Percentiles rank a stretch among this genome's conserved stretches.
Evolutionary conservation across 2,113 vertebrate species (phyloP).

Genomic region (Lucifuga dentata): DNA sequence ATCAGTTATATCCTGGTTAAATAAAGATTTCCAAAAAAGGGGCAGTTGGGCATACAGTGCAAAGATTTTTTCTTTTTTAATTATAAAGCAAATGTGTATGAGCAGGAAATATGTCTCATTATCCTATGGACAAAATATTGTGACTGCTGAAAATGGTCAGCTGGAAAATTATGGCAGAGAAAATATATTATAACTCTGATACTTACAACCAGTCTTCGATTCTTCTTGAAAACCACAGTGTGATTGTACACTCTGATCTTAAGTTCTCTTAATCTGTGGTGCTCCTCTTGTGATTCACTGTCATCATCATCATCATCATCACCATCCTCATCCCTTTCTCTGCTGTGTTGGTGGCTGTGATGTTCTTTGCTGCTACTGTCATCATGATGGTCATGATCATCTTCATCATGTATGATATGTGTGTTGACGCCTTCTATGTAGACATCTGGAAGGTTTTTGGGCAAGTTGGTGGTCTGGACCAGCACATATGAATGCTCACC

Average conservation of each 20-base stretch:
- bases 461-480: constrained; percentile 75
- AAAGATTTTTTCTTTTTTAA: too few species aligned
- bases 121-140: constrained; percentile 7
- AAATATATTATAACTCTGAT: constrained; percentile 4
- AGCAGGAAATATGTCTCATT: neutral
- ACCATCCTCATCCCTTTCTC: neutral
- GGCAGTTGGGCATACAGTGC: neutral
- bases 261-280: constrained; percentile 75
- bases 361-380: constrained; percentile 48
- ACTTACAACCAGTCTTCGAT: constrained; percentile 81
- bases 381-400: constrained; percentile 27
- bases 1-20: too few species aligned
- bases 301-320: constrained; percentile 17
- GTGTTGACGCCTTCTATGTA: constrained; percentile 82
- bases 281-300: constrained; percentile 25
- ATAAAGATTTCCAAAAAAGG: too few species aligned
- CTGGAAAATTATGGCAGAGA: constrained; percentile 7
- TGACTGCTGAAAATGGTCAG: neutral
- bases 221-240: constrained; percentile 80
- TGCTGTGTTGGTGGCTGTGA: constrained; percentile 10
- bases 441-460: constrained; percentile 77
- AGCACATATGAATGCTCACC: constrained; percentile 82
- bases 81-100: constrained; percentile 30
- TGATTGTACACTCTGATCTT: constrained; percentile 84
- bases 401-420: neutral